phyloP scores from a whole-genome alignment of 1,140 invertebrate genomes.

The Diabrotica undecimpunctata region DNA sequence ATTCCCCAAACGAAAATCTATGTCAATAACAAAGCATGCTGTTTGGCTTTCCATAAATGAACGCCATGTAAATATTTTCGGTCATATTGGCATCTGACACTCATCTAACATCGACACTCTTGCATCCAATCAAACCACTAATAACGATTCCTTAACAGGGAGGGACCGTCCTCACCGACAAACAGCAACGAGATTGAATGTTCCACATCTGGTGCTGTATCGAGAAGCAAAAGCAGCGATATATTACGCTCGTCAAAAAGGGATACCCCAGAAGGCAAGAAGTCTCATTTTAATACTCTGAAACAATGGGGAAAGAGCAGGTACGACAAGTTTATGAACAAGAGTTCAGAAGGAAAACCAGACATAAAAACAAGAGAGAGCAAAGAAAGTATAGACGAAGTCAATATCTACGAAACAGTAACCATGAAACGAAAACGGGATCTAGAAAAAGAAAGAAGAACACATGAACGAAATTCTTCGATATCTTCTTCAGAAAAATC shows the following conservation, averaged over 20 bases:
- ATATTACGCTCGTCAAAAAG: conserved; percentile 55
- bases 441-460: conserved; percentile 51
- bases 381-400: conserved; percentile 52
- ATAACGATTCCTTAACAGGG: conserved; percentile 36
- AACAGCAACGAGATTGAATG: conserved; percentile 27
- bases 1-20: conserved; percentile 8
- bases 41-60: conserved; percentile 16
- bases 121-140: conserved; percentile 16
- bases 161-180: conserved; percentile 33
- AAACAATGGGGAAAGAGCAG: conserved; percentile 79
- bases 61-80: conserved; percentile 18
- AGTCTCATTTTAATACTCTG: conserved; percentile 74
- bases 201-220: conserved; percentile 26
- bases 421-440: conserved; percentile 55
- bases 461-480: conserved; percentile 70
- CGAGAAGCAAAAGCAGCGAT: conserved; percentile 64
- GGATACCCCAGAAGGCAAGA: conserved; percentile 58
- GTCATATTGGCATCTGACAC: conserved; percentile 17
- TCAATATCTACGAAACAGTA: conserved; percentile 62
- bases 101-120: conserved; percentile 21
- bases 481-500: conserved; percentile 66
- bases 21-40: conserved; percentile 18
- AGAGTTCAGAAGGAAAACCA: conserved; percentile 41
- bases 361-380: conserved; percentile 20
- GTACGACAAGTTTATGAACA: conserved; percentile 68